Conservation (phyloP, 2,888 invertebrate genomes). For the Lochmaea capreae region DNA sequence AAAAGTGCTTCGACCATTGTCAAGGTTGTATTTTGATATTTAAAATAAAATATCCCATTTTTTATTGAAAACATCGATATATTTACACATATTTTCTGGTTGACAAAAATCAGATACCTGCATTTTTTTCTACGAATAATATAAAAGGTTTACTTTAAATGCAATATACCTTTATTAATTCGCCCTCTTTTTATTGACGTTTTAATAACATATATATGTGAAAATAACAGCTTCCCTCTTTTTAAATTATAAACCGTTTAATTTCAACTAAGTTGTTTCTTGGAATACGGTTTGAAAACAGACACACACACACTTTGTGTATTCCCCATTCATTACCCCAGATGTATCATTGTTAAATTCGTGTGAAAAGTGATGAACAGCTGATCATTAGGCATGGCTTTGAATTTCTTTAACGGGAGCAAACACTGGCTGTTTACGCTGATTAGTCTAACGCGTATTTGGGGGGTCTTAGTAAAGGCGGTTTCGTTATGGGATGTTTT, state of each 20-base stretch:
- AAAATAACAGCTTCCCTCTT: background rate
- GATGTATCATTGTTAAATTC: conserved; percentile 41
- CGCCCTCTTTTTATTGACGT: background rate
- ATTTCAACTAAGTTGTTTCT: conserved; percentile 31
- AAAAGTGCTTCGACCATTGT: too few species aligned
- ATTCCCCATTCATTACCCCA: conserved; percentile 37
- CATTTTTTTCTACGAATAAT: too few species aligned
- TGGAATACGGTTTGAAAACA: conserved; percentile 25
- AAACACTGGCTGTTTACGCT: conserved; percentile 59
- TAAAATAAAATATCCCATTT: too few species aligned
- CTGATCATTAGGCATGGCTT: conserved; percentile 62
- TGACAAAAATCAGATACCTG: too few species aligned
- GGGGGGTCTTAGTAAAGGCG: conserved; percentile 49
- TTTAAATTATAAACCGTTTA: conserved; percentile 30
- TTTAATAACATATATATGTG: background rate
- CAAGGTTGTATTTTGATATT: too few species aligned
- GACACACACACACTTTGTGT: conserved; percentile 22
- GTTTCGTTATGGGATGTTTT: conserved; percentile 33
- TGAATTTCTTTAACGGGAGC: conserved; percentile 57
- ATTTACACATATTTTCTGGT: too few species aligned
- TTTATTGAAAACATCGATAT: too few species aligned
- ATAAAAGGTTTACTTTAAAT: too few species aligned
- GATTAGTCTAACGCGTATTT: conserved; percentile 61
- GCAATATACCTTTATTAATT: background rate
- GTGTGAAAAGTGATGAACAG: conserved; percentile 59